Base-by-base conservation (phyloP, 2,797 vertebrate species). In the Sebastolobus alascanus region DNA sequence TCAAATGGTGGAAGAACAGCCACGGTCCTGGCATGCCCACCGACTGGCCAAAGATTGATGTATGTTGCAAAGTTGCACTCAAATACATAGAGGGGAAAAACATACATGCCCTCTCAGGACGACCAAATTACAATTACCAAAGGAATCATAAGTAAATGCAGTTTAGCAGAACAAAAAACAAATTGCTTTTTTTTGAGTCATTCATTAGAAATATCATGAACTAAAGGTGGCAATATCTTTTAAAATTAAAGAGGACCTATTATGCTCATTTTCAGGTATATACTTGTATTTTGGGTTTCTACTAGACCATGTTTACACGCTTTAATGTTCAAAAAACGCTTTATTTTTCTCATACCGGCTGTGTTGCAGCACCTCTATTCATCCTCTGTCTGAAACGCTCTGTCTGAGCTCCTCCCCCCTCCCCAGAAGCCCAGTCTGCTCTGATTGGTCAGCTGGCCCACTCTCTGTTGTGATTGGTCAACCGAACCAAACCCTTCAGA, bases 1-100 rank as follows among this genome's bases (percentile, higher is more conserved):
- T 97, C 14, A 95, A 95, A 61, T 97, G 96, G 97, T 97, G 97
- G 96, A 96, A 93, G 90, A 96, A 96, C 84, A 91, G 94, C 64
- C 90, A 89, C 0, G 97, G 97, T 1, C 96, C 97, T 0, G 96
- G 97, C 68, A 97, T 97, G 97, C 85, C 93, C 29, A 97, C 96
- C 0, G 89, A 96, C 84, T 97, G 97, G 97, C 97, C 97, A 2
- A 93, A 94, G 84, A 93, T 97, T 29, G 55, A 96, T 93, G 97
- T 97, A 59, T 25, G 52, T 68, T n/a, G 25, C 4, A 25, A 56
- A 18, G n/a, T n/a, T 43, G 52, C 5, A 14, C 10, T 59, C 7
- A 1, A 27, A 7, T 35, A 50, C 18, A 52, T 5, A 10, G 40
- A 73, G 1, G 35, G n/a, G 4, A 40, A 55, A 60, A 64, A 16